Base-by-base conservation (phyloP, 2,888 invertebrate genomes). In the Buathra laborator region DNA sequence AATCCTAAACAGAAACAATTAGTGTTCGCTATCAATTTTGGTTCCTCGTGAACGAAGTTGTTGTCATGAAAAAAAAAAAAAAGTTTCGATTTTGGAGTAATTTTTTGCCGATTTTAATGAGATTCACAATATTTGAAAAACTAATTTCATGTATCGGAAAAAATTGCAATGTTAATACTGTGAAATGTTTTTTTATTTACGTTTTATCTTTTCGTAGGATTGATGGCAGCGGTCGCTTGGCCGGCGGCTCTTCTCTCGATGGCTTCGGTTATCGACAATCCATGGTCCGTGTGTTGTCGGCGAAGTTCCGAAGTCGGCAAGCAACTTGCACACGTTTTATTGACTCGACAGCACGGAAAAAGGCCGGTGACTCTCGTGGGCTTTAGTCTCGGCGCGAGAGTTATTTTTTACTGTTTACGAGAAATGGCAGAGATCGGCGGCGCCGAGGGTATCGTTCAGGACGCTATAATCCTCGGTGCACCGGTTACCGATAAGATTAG, bases 351-450 rank as follows among this genome's bases (percentile, higher is more conserved):
- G 87, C 96, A 96, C 90, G 96, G 96, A 6, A 95, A 95, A 88
- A 92, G 96, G 51, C 96, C 96, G 2, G 96, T 96, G 37, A 95
- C 96, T 0, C 93, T 96, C 70, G 94, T 96, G 82, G 96, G 96
- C 5, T 96, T 95, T 91, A 96, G 96, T 88, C 94, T 96, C 14
- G 96, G 96, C n/a, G 96, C 96, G 3, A 93, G 96, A 81, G 96
- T 96, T 53, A 95, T 96, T 86, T 96, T 95, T 92, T 95, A 95
- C 89, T 96, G 96, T 91, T 94, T 96, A 29, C 93, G 95, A 88
- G 95, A 95, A 91, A 94, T 95, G 94, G 92, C 94, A 19, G 93
- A 94, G 85, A 89, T 94, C 67, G 94, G 94, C 84, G 94, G 94
- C 56, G 94, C 94, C 87, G 95, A 95, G 89, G 96, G 96, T 4